Evolutionary conservation across 2,797 vertebrate genomes (phyloP).

Genomic region (Schizopygopsis pylzovi): DNA sequence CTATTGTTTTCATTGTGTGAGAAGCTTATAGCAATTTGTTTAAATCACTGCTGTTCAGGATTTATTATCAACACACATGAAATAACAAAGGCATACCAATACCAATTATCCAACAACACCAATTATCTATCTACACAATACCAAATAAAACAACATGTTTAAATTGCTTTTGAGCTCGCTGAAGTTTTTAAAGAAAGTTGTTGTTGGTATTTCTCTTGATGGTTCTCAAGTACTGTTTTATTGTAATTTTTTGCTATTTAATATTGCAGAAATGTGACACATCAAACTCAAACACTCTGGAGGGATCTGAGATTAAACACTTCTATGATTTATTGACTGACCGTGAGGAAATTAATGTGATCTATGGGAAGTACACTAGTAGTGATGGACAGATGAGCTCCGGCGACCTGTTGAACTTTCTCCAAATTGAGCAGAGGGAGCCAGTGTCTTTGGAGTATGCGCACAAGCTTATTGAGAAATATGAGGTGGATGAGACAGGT

Average conservation of each 20-base stretch:
- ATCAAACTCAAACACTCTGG: conserved; percentile 87
- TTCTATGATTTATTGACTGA: conserved; percentile 91
- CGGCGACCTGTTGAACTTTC: conserved; percentile 81
- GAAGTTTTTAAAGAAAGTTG: background rate
- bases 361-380: conserved; percentile 77
- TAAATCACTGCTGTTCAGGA: background rate
- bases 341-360: conserved; percentile 85
- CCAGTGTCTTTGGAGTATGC: conserved; percentile 71
- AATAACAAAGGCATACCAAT: too few species aligned
- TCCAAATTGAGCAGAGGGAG: conserved; percentile 83
- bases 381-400: conserved; percentile 78
- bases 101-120: too few species aligned
- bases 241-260: conserved; percentile 14
- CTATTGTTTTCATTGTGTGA: background rate
- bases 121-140: background rate
- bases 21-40: background rate
- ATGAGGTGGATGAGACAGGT: conserved; percentile 87
- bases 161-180: background rate
- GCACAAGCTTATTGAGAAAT: conserved; percentile 85
- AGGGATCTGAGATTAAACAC: conserved; percentile 88
- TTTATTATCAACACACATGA: background rate
- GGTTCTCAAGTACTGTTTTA: background rate
- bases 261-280: conserved; percentile 87
- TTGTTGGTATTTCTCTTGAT: background rate
- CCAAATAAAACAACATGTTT: background rate